Percentiles rank a stretch among this genome's conserved stretches.
phyloP scores from a whole-genome alignment of 2,797 vertebrate genomes.

The Tamandua tetradactyla region DNA sequence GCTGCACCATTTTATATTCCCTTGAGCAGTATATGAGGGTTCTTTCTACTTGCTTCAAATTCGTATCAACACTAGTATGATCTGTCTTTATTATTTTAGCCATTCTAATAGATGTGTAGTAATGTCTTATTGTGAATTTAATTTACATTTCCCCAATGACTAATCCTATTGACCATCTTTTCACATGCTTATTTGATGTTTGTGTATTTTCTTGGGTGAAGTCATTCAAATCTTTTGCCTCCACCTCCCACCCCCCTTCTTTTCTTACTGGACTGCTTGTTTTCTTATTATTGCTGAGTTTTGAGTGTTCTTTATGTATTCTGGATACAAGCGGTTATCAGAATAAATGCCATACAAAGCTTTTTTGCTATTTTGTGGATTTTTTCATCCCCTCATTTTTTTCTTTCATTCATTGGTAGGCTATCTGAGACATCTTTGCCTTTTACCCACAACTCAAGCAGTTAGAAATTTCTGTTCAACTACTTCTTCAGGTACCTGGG shows the following conservation, averaged over 20 bases:
- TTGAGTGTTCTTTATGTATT: conserved; percentile 35
- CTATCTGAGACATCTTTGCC: not conserved
- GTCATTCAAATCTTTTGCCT: not conserved
- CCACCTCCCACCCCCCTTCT: not conserved
- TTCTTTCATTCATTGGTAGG: not conserved
- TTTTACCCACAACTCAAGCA: not conserved
- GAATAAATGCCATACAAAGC: conserved; percentile 1
- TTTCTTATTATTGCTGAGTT: not conserved
- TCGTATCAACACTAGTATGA: not conserved
- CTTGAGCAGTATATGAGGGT: not conserved
- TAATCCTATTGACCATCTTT: not conserved
- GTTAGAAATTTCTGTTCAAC: not conserved
- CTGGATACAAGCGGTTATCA: not conserved
- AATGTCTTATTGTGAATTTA: not conserved
- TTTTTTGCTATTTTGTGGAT: not conserved
- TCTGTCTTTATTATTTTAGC: not conserved
- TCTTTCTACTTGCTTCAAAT: not conserved
- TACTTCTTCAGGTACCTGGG: not conserved
- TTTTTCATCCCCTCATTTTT: conserved; percentile 13
- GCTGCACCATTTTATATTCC: not conserved
- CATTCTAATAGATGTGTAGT: not conserved
- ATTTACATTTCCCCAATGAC: conserved; percentile 5
- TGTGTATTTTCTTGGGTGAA: not conserved
- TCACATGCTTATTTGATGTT: not conserved
- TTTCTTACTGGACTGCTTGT: not conserved